Evolutionary conservation across 2,113 vertebrate genomes (phyloP).

Genomic region (Lepidothrix coronata): DNA sequence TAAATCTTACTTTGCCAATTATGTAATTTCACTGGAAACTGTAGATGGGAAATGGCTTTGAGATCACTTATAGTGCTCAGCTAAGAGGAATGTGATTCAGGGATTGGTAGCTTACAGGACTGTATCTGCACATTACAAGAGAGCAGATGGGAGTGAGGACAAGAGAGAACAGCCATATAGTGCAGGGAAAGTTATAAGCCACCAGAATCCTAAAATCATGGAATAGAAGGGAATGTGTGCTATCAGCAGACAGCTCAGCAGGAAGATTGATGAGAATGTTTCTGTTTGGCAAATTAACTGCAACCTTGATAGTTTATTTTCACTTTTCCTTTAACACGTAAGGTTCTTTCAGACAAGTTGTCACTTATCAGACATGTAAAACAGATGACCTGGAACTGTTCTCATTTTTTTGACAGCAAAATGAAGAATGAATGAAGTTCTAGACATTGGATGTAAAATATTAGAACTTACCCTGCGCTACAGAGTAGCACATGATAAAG

Average conservation of each 20-base stretch:
- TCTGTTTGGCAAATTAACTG: not conserved
- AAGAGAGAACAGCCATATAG: not conserved
- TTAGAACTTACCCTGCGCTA: constrained; percentile 84
- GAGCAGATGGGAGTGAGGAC: not conserved
- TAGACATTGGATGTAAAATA: not conserved
- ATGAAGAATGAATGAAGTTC: not conserved
- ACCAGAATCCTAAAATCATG: not conserved
- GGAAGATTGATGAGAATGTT: not conserved
- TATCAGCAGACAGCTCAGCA: not conserved
- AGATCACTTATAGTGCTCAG: not conserved
- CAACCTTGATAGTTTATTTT: not conserved
- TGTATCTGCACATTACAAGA: not conserved
- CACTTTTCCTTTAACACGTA: not conserved
- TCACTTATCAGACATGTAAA: not conserved
- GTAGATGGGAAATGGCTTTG: not conserved
- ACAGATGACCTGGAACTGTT: not conserved
- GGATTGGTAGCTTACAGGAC: not conserved
- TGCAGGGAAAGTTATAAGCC: not conserved
- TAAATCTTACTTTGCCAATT: not conserved
- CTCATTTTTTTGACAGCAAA: not conserved
- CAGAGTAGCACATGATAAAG: constrained; percentile 98
- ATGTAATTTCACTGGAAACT: not conserved
- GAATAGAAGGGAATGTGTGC: not conserved
- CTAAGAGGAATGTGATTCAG: not conserved
- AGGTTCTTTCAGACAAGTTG: not conserved